phyloP scores from a whole-genome alignment of 2,888 invertebrate genomes.

The Pseudolycoriella hygida region DNA sequence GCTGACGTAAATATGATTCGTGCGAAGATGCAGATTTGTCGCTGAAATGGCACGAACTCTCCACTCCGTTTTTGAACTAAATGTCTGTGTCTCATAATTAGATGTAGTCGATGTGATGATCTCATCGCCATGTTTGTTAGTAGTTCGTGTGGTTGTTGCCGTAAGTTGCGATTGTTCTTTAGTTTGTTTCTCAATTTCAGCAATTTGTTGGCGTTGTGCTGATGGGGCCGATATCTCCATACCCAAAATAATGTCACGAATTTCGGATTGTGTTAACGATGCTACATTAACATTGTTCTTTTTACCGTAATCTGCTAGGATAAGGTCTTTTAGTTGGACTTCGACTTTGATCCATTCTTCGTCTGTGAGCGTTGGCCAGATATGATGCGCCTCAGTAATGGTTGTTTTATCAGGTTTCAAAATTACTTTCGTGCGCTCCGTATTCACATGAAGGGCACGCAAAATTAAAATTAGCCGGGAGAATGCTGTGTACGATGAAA shows the following conservation, averaged over 20 bases:
- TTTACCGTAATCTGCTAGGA: conserved; percentile 97
- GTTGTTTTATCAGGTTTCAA: conserved; percentile 98
- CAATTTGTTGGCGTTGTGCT: conserved; percentile 96
- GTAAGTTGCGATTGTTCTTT: conserved; percentile 97
- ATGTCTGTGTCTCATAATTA: conserved; percentile 96
- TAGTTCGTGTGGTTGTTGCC: conserved; percentile 94
- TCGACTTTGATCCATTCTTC: conserved; percentile 99
- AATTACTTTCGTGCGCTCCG: conserved; percentile 95
- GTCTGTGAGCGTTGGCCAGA: conserved; percentile 94
- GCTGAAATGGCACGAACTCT: conserved; percentile 95
- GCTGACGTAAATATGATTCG: conserved; percentile 98
- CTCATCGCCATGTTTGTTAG: conserved; percentile 98
- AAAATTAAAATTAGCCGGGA: conserved; percentile 92
- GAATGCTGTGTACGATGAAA: conserved; percentile 98
- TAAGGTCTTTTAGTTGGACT: conserved; percentile 93
- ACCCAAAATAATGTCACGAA: conserved; percentile 95
- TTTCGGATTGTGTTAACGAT: conserved; percentile 96
- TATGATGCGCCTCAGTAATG: conserved; percentile 97
- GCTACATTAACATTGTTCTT: conserved; percentile 99
- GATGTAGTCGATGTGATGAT: conserved; percentile 98
- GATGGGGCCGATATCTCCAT: conserved; percentile 99
- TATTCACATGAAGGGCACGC: conserved; percentile 94
- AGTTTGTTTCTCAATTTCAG: conserved; percentile 99
- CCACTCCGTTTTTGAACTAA: conserved; percentile 98
- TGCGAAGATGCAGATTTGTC: conserved; percentile 89